Conservation (phyloP, 2,888 invertebrate species). For the Trissonchulus sp. region DNA sequence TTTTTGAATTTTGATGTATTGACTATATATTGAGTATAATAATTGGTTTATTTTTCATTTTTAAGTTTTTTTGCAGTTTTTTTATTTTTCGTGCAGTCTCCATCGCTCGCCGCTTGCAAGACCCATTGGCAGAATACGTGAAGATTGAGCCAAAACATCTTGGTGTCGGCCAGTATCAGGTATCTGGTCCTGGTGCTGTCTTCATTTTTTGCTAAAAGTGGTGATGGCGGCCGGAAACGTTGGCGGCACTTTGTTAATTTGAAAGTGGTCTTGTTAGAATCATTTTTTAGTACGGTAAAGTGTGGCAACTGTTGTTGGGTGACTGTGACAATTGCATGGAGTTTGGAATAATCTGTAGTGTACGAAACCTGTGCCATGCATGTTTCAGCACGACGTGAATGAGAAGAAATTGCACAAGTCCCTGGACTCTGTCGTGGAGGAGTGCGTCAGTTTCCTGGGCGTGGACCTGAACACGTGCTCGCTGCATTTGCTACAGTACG, state of each 20-base stretch:
- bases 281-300: too few relatives aligned
- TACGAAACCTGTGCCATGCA: too few relatives aligned
- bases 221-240: too few relatives aligned
- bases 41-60: too few relatives aligned
- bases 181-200: constrained; percentile 3
- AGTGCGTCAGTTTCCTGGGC: constrained; percentile 86
- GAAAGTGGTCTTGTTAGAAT: too few relatives aligned
- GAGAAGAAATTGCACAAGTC: constrained; percentile 66
- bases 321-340: too few relatives aligned
- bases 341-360: too few relatives aligned
- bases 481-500: constrained; percentile 68
- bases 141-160: constrained; percentile 87
- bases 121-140: constrained; percentile 82
- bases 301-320: too few relatives aligned
- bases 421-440: constrained; percentile 73
- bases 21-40: too few relatives aligned
- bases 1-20: too few relatives aligned
- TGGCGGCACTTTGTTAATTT: too few relatives aligned
- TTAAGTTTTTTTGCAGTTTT: background rate
- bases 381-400: constrained; percentile 81
- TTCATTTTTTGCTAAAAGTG: background rate
- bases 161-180: constrained; percentile 82
- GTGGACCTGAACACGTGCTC: constrained; percentile 84
- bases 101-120: constrained; percentile 77
- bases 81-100: constrained; percentile 51